Evolutionary conservation across 2,797 vertebrate species (phyloP).

Genomic region (Varecia variegata): DNA sequence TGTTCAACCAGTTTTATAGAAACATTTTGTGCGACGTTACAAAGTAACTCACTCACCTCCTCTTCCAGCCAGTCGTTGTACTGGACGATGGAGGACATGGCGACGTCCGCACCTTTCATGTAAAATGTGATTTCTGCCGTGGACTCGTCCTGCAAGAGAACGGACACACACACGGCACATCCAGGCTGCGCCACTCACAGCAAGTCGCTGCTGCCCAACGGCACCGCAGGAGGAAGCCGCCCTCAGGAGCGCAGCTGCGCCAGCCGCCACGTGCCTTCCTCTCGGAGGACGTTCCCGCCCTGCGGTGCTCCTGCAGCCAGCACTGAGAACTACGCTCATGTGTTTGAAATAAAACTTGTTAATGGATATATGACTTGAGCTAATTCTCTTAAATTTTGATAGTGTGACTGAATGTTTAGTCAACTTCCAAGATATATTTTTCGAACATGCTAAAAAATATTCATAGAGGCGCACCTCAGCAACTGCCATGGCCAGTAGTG

Average conservation of each 20-base stretch:
- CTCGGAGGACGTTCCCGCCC: rapidly evolving
- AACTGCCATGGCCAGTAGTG: background rate
- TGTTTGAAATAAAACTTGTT: background rate
- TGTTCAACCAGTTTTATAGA: background rate
- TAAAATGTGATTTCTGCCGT: slow-evolving; percentile 97
- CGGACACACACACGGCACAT: background rate
- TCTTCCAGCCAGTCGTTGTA: slow-evolving; percentile 99
- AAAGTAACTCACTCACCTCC: slow-evolving; percentile 88
- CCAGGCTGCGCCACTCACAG: background rate
- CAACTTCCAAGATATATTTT: background rate
- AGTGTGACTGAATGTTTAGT: background rate
- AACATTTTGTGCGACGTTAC: background rate
- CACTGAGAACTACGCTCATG: rapidly evolving
- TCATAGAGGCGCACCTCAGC: background rate
- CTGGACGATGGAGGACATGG: slow-evolving; percentile 97
- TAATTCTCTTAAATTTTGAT: background rate
- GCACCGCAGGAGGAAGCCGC: rapidly evolving
- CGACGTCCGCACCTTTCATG: slow-evolving; percentile 98
- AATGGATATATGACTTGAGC: background rate
- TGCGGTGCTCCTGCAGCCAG: rapidly evolving
- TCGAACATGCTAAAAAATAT: background rate
- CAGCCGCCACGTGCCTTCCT: background rate
- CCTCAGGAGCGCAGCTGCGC: background rate
- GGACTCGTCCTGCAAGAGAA: slow-evolving; percentile 90
- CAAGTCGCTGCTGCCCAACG: too few relatives aligned